Base-by-base conservation (phyloP, 1,140 invertebrate genomes). In the Drosophila equinoxialis region DNA sequence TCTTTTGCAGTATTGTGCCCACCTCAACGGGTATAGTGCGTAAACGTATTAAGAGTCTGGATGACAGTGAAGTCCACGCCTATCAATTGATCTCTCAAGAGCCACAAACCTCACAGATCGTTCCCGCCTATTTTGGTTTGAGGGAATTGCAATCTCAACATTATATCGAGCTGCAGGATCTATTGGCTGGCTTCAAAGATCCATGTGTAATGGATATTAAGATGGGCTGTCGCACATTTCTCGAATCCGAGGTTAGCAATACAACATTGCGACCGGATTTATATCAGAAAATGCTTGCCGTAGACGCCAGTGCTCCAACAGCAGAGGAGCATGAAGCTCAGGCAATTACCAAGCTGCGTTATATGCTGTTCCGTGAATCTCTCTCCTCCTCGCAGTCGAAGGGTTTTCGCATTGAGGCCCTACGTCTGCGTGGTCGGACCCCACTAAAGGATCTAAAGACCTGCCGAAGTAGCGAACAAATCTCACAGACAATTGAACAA, bases 331-430 rank as follows among this genome's bases (percentile, higher is more conserved):
- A 97, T 78, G 93, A 94, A 39, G 92, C 94, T 1, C 93, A 95
- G 70, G 97, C 97, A 3, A 96, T 99, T 6, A 98, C 97, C 1
- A 99, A 99, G 93, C 93, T 98, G 68, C 94, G 98, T 13, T 99
- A 99, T 92, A 98, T 98, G 97, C 96, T 97, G 90, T 99, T 99
- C 93, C 94, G 98, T 41, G 98, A 99, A 92, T 94, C 97, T 68
- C 96, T 98, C 84, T 98, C 97, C 71, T 99, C 98, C 2, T 97
- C 98, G 0, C 96, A 97, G 41, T 95, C 95, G 59, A 95, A 98
- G 75, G 98, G 98, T 1, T 99, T 99, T 91, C 93, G 98, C 72
- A 98, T 99, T 73, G 98, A 99, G 93, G 98, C 98, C 20, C 96
- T 99, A 92, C 98, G 98, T 93, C 93, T 96, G 68, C 94, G 96